Evolutionary conservation across 2,888 invertebrate genomes (phyloP).

Genomic region (Aethes cnicana): DNA sequence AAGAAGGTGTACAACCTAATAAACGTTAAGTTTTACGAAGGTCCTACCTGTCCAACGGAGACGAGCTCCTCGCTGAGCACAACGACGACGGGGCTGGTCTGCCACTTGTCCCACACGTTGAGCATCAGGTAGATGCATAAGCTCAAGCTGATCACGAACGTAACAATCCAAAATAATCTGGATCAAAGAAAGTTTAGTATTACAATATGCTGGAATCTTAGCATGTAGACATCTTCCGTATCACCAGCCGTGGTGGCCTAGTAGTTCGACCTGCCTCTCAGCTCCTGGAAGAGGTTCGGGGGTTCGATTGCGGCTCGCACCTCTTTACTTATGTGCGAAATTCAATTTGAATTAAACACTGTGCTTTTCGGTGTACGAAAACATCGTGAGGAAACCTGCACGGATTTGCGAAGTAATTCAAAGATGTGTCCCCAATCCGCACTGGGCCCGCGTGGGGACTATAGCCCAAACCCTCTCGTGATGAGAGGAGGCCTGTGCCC

Average conservation of each 20-base stretch:
- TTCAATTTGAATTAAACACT: too few relatives aligned
- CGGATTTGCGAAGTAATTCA: too few relatives aligned
- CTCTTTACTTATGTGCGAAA: too few relatives aligned
- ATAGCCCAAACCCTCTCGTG: too few relatives aligned
- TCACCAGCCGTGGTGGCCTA: not conserved
- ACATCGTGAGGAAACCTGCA: too few relatives aligned
- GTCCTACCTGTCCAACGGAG: slow-evolving; percentile 46
- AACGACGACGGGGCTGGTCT: slow-evolving; percentile 54
- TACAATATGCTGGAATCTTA: slow-evolving; percentile 1
- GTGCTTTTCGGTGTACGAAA: too few relatives aligned
- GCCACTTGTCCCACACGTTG: slow-evolving; percentile 53
- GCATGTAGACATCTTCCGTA: not conserved
- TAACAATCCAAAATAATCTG: slow-evolving; percentile 51
- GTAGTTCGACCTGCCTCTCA: too few relatives aligned
- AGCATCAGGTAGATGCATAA: slow-evolving; percentile 46
- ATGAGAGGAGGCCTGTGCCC: too few relatives aligned
- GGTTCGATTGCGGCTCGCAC: too few relatives aligned
- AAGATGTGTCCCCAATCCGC: too few relatives aligned
- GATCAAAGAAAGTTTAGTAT: slow-evolving; percentile 29
- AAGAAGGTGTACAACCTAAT: not conserved
- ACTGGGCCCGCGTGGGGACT: too few relatives aligned
- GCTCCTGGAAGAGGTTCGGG: too few relatives aligned
- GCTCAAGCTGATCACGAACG: slow-evolving; percentile 43
- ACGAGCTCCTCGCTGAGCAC: slow-evolving; percentile 50
- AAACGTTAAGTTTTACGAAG: not conserved